Evolutionary conservation across 2,888 invertebrate species (phyloP), one percentile per base, ranked within the genome.

Genomic region (Epistrophella euchroma): DNA sequence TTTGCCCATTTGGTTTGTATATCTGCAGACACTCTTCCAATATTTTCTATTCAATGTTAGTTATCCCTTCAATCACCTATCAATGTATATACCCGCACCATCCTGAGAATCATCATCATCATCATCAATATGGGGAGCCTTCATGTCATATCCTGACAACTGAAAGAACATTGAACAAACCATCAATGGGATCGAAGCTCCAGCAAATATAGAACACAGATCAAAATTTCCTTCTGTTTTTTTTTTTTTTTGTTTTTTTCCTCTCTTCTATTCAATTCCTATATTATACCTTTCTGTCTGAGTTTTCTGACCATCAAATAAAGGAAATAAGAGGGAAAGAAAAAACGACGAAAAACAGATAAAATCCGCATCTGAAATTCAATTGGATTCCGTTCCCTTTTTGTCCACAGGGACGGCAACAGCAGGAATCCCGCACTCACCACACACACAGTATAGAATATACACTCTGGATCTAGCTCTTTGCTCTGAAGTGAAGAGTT

Each of bases 291-390:
- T 25, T 70, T 35, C 40, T 17, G 35, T 66, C 56, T 45, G 52
- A 47, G 37, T 47, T 64, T 64, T 40, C 64, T 43, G 35, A 68
- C 64, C 52, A 74, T 55, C 52, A 78, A 70, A 64, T 55, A 55
- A 55, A 40, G 58, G 32, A 68, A 66, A 66, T 47, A 47, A 17
- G 58, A 71, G 68, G 56, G 62, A 11, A 52, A 66, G 32, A 25
- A 25, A 13, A 43, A 37, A 50, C 37, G 19, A 75, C 71, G 22
- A 60, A 52, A 25, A 75, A 80, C 71, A 56, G 72, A 84, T 83
- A 73, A 74, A 78, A 73, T 84, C 43, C 75, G 60, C 64, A 79
- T 79, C 74, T 66, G 81, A 77, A 81, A 85, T 81, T 85, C 85
- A 85, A 76, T 85, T 85, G 68, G 73, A 73, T 81, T 76, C 72